Percentiles rank a stretch among this genome's conserved stretches.
Evolutionary conservation across 2,888 invertebrate species (phyloP).

Genomic region (Ennomos erosarius): DNA sequence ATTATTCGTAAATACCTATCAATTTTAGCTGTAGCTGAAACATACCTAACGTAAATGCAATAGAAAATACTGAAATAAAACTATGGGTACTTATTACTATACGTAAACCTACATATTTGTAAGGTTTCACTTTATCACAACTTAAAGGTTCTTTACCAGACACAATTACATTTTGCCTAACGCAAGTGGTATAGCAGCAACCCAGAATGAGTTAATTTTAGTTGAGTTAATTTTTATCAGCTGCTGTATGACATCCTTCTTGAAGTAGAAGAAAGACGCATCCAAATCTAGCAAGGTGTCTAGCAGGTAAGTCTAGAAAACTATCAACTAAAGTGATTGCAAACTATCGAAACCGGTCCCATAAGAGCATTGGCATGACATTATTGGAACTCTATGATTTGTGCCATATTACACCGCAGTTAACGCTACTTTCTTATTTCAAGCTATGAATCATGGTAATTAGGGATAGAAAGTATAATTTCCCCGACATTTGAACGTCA

Average conservation of each 20-base stretch:
- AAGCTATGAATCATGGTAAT: constrained; percentile 39
- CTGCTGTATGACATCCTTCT: too few species aligned
- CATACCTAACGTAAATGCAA: too few species aligned
- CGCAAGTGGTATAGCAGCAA: too few species aligned
- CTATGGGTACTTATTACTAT: too few species aligned
- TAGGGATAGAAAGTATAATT: constrained; percentile 57
- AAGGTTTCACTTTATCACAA: too few species aligned
- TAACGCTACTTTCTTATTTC: constrained; percentile 33
- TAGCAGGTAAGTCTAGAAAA: constrained; percentile 35
- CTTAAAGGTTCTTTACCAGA: too few species aligned
- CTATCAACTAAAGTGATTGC: constrained; percentile 21
- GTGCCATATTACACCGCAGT: constrained; percentile 30
- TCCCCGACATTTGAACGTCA: constrained; percentile 72
- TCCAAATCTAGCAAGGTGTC: constrained; percentile 24
- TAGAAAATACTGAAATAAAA: too few species aligned
- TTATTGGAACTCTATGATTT: constrained; percentile 35
- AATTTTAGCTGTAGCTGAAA: too few species aligned
- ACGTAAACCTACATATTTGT: too few species aligned
- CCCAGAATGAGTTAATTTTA: too few species aligned
- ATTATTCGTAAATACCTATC: not conserved
- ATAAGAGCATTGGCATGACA: constrained; percentile 24
- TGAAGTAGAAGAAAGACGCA: not conserved
- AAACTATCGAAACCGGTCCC: constrained; percentile 28
- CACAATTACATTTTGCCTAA: too few species aligned
- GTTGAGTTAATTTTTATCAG: too few species aligned